A percentile compares a stretch with the other conserved stretches of the same genome.
phyloP scores from a whole-genome alignment of 92 coral and sea anemone species.

The Phymanthus crucifer region DNA sequence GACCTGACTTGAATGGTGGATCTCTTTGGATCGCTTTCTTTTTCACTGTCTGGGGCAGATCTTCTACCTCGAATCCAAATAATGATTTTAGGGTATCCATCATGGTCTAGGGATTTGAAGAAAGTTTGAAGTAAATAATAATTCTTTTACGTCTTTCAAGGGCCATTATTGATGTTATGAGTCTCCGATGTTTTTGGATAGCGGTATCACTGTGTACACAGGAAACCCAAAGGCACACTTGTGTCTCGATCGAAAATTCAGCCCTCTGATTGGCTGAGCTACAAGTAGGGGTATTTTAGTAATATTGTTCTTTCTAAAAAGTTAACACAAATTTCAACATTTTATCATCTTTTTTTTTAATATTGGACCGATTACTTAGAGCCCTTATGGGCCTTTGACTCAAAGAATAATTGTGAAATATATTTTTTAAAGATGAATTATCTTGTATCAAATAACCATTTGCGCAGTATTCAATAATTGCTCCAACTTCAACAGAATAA shows the following conservation, averaged over 20 bases:
- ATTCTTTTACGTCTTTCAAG: not conserved
- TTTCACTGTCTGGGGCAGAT: not conserved
- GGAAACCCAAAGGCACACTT: not conserved
- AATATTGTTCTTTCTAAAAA: no score
- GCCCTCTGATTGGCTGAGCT: not conserved
- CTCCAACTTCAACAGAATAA: not conserved
- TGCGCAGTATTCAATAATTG: no score
- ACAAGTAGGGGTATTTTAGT: no score
- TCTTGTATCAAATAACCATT: no score
- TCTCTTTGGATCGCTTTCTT: not conserved
- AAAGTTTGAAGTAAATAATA: not conserved
- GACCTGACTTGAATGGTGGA: not conserved
- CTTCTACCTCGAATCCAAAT: not conserved
- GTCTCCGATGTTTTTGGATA: not conserved
- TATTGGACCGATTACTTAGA: no score
- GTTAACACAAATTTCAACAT: no score
- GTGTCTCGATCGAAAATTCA: no score
- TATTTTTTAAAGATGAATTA: no score
- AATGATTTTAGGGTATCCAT: not conserved
- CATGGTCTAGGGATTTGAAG: not conserved
- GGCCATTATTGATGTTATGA: not conserved
- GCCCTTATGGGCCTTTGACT: no score
- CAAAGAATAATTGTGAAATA: no score
- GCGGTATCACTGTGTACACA: not conserved
- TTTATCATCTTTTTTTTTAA: no score